Evolutionary conservation across 2,797 vertebrate species (phyloP).

Genomic region (Leptodactylus fallax): DNA sequence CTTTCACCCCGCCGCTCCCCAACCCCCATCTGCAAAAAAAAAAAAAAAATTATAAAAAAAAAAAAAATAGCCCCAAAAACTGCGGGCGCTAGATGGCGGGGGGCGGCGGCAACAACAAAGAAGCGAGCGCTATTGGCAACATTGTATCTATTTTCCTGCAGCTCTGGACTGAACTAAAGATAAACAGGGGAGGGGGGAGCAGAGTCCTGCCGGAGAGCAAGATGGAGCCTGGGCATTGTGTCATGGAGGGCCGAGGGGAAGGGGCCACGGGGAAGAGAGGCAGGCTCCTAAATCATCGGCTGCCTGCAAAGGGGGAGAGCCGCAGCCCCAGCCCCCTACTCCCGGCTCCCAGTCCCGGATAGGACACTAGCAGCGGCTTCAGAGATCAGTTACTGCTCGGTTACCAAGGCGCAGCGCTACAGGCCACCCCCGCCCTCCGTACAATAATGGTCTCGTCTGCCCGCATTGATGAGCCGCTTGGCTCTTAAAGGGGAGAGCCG

Average conservation of each 20-base stretch:
- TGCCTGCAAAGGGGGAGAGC: not conserved
- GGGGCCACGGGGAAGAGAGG: not conserved
- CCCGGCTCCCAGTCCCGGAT: not conserved
- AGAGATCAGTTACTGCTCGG: not conserved
- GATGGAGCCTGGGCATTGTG: constrained; percentile 4
- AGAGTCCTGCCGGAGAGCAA: not conserved
- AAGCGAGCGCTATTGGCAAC: not conserved
- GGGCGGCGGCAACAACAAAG: not conserved
- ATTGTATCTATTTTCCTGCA: constrained; percentile 16
- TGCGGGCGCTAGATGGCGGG: not conserved
- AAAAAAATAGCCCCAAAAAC: not conserved
- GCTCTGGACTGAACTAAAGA: constrained; percentile 40
- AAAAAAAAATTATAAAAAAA: not conserved
- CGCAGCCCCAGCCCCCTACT: not conserved
- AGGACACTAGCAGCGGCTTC: too few relatives aligned
- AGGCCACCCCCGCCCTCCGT: not conserved
- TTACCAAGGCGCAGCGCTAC: too few relatives aligned
- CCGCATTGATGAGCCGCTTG: constrained; percentile 43
- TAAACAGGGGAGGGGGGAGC: not conserved
- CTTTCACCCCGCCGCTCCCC: constrained; percentile 49
- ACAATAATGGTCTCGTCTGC: constrained; percentile 21
- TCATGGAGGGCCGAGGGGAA: too few relatives aligned
- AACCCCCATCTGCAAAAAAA: constrained; percentile 40
- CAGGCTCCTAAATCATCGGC: not conserved
- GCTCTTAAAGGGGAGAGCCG: constrained; percentile 23